Conservation (phyloP, 2,797 vertebrate genomes). For the Chaetodon trifasciatus region DNA sequence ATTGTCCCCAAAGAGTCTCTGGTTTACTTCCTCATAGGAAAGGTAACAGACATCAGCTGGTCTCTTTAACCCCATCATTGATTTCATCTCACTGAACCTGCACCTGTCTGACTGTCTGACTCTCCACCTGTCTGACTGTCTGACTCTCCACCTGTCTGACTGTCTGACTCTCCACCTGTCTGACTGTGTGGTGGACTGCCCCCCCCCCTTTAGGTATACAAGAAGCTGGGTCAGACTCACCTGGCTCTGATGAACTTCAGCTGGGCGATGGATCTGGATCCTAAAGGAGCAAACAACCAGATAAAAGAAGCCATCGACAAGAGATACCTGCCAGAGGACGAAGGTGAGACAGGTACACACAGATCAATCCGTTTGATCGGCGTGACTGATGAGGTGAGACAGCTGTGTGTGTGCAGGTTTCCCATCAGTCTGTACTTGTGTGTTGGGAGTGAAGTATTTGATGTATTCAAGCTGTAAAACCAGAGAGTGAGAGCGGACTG, state of each 20-base stretch:
- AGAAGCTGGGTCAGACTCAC: constrained; percentile 97
- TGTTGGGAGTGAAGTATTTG: too few relatives aligned
- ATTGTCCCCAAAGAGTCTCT: constrained; percentile 99
- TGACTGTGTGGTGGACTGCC: neutral
- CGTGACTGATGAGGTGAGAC: neutral
- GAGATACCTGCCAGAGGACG: constrained; percentile 96
- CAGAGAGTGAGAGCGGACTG: too few relatives aligned
- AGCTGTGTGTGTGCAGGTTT: neutral
- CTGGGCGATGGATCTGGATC: constrained; percentile 99
- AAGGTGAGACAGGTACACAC: constrained; percentile 75
- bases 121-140: neutral
- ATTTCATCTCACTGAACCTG: neutral
- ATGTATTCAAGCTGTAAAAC: too few relatives aligned
- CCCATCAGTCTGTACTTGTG: too few relatives aligned
- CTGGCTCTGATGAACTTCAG: constrained; percentile 99
- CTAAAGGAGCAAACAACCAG: constrained; percentile 99
- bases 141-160: neutral
- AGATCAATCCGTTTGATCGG: neutral
- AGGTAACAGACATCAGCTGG: constrained; percentile 84
- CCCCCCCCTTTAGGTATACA: constrained; percentile 90
- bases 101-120: neutral
- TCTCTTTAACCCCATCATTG: neutral
- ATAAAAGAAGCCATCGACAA: constrained; percentile 99
- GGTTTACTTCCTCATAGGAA: constrained; percentile 99
- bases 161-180: neutral